These are phyloP conservation scores for Spinibarbus caldwelli DNA, from an alignment of 2,797 vertebrate species.

Conservation along the genomic window DNA sequence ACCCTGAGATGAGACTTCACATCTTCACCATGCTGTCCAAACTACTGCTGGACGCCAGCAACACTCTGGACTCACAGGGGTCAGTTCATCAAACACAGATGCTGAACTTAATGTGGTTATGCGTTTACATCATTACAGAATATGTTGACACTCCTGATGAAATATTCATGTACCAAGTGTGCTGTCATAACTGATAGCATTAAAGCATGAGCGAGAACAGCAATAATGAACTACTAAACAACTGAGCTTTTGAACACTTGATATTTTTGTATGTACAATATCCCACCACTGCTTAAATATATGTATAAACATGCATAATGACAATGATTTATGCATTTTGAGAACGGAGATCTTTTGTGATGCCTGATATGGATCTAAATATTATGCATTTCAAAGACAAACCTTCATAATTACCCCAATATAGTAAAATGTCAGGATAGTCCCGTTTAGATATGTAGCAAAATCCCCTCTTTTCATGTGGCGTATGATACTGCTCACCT, in stretches of 20 bases:
- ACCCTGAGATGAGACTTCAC: conserved; percentile 88
- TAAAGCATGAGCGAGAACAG: too few species aligned
- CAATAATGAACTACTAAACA: too few species aligned
- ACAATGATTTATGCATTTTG: conserved; percentile 1
- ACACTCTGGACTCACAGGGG: conserved; percentile 88
- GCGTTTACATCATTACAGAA: neutral
- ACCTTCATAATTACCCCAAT: neutral
- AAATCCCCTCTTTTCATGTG: conserved; percentile 38
- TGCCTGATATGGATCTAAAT: conserved; percentile 11
- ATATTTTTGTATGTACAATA: neutral
- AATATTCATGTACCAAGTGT: too few species aligned
- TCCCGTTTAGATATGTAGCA: neutral
- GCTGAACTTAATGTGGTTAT: neutral
- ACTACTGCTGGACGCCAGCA: conserved; percentile 80
- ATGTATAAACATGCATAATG: neutral
- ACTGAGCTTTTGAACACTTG: neutral
- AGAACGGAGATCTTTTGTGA: neutral
- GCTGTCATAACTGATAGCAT: too few species aligned
- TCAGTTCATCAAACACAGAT: conserved; percentile 68
- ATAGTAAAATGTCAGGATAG: neutral
- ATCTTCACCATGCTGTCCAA: conserved; percentile 86
- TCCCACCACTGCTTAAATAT: neutral
- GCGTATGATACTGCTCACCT: neutral
- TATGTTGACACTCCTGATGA: neutral
- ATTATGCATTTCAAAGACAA: conserved; percentile 4